Percentiles rank a stretch among this genome's conserved stretches.
Evolutionary conservation across 2,113 vertebrate genomes (phyloP).

Genomic region (Patagioenas fasciata): DNA sequence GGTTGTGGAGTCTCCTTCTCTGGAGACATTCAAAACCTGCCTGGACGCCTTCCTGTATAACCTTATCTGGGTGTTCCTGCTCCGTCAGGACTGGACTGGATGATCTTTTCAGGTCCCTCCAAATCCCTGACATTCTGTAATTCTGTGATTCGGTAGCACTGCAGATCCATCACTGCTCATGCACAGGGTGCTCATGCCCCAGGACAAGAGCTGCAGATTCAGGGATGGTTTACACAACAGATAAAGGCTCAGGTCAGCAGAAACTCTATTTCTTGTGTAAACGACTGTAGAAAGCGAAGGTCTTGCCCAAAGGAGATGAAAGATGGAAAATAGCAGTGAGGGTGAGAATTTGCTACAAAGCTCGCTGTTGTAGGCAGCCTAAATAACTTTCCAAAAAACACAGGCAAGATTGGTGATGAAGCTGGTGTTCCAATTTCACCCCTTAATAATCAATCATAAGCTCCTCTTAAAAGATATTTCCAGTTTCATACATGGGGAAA

Average conservation of each 20-base stretch:
- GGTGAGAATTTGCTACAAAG: background rate
- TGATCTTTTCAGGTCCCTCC: no score
- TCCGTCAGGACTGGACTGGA: no score
- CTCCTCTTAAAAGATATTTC: background rate
- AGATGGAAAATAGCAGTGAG: background rate
- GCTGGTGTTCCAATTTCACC: background rate
- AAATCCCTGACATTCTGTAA: no score
- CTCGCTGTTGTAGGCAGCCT: background rate
- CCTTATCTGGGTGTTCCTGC: no score
- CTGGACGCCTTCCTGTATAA: no score
- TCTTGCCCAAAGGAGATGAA: background rate
- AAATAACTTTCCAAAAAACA: background rate
- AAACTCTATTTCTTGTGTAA: background rate
- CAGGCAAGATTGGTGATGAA: background rate
- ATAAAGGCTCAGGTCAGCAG: background rate
- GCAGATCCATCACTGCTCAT: accelerated
- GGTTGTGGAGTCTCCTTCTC: no score
- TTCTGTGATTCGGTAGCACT: no score
- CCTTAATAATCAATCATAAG: background rate
- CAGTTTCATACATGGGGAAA: background rate
- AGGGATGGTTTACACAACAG: background rate
- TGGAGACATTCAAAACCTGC: no score
- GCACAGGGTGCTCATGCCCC: accelerated
- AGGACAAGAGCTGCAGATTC: background rate
- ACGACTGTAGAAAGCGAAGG: background rate